Conservation (phyloP, 2,113 vertebrate species). For the Catagonus wagneri region DNA sequence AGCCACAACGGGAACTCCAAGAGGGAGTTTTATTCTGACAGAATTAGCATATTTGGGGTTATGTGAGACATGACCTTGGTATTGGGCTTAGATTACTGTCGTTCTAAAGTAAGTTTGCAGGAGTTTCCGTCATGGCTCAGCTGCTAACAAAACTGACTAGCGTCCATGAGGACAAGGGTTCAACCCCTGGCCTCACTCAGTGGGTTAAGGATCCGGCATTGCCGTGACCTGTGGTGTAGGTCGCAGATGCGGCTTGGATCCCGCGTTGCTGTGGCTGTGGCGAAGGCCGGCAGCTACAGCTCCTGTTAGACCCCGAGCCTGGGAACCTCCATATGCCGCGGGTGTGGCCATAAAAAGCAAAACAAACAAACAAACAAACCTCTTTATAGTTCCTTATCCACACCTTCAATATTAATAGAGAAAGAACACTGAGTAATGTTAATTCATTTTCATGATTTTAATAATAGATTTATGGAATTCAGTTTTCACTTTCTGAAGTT, state of each 20-base stretch:
- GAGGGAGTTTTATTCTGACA: neutral
- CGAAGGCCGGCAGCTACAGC: no score
- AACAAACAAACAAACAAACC: neutral
- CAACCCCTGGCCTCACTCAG: no score
- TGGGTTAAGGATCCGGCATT: no score
- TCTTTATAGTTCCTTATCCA: neutral
- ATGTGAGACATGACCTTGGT: neutral
- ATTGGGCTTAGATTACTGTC: neutral
- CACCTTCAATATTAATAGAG: neutral
- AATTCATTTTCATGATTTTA: neutral
- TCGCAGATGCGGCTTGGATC: no score
- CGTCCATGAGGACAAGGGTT: no score
- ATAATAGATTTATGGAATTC: neutral
- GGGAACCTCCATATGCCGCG: no score
- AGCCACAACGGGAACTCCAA: neutral
- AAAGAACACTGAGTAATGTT: neutral
- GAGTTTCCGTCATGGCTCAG: no score
- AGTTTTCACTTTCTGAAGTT: neutral
- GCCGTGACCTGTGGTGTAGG: no score
- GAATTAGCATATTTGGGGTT: neutral
- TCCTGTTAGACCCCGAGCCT: no score
- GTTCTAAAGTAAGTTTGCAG: neutral
- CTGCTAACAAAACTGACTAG: no score
- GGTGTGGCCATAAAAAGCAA: no score
- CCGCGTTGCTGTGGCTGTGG: no score